Evolutionary conservation across 2,113 vertebrate species (phyloP).

Genomic region (Rhabdornis inornatus): DNA sequence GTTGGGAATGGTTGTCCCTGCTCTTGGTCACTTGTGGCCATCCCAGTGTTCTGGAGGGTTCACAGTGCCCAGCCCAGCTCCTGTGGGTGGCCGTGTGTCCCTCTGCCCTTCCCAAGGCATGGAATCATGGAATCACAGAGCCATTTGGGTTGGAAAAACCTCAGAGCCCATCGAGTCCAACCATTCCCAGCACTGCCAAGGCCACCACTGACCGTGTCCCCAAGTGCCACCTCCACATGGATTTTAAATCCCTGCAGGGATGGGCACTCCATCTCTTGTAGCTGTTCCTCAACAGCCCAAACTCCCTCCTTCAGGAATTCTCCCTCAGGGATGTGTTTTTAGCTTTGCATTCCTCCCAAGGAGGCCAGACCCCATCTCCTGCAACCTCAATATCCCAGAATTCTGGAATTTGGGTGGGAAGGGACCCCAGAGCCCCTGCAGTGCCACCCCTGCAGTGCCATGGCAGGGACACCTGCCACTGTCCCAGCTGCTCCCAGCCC

Average conservation of each 20-base stretch:
- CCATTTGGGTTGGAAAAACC: not conserved
- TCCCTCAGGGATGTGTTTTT: fast-evolving
- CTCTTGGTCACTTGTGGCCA: not conserved
- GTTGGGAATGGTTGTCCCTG: not conserved
- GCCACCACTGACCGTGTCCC: not conserved
- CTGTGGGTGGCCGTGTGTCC: not conserved
- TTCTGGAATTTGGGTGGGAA: not conserved
- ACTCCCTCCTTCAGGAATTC: not conserved
- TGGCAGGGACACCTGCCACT: too few relatives aligned
- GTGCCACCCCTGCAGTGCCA: not conserved
- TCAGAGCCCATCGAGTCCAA: not conserved
- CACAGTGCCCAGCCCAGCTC: fast-evolving
- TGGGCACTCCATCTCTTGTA: not conserved
- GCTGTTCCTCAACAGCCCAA: not conserved
- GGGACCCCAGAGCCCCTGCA: fast-evolving
- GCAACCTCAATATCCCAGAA: not conserved
- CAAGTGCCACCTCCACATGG: not conserved
- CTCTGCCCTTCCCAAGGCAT: not conserved
- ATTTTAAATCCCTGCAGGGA: fast-evolving
- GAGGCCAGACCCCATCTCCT: not conserved
- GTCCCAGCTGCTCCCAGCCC: too few relatives aligned
- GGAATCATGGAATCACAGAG: not conserved
- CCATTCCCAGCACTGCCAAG: not conserved
- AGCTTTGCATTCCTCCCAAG: not conserved
- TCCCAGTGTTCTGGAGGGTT: fast-evolving